Conservation (phyloP, 2,113 vertebrate species). For the Crypturellus undulatus region DNA sequence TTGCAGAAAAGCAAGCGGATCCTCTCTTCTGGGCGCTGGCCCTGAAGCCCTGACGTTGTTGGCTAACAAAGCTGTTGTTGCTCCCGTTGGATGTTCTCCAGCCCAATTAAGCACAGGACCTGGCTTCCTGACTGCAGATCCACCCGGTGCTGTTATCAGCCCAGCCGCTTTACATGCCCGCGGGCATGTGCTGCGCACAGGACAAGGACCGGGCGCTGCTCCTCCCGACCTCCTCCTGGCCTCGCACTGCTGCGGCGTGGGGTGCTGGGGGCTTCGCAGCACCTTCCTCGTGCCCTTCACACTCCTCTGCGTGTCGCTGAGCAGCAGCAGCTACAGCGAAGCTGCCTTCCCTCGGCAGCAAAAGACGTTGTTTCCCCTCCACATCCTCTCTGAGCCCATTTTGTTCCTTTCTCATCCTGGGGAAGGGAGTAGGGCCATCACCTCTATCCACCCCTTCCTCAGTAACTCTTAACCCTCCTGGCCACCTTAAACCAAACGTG, state of each 20-base stretch:
- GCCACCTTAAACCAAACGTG: background rate
- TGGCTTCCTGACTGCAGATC: background rate
- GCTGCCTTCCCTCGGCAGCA: background rate
- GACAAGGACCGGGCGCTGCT: fast-evolving
- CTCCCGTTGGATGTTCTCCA: background rate
- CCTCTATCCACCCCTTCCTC: background rate
- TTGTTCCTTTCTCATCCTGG: background rate
- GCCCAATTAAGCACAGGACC: background rate
- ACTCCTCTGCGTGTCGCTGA: background rate
- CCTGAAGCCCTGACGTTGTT: background rate
- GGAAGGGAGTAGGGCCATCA: background rate
- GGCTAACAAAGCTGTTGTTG: background rate
- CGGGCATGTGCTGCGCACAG: too few relatives aligned
- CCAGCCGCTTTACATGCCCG: fast-evolving
- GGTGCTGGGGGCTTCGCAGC: background rate
- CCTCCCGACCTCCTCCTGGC: background rate
- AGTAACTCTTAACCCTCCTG: background rate
- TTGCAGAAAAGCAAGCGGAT: background rate
- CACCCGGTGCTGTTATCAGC: fast-evolving
- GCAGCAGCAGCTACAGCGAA: background rate
- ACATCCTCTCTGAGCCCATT: background rate
- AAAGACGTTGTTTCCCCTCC: background rate
- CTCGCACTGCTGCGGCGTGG: background rate
- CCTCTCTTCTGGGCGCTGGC: background rate
- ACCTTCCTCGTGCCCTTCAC: background rate